phyloP scores from a whole-genome alignment of 2,113 vertebrate species.

The Rhinolophus ferrumequinum region DNA sequence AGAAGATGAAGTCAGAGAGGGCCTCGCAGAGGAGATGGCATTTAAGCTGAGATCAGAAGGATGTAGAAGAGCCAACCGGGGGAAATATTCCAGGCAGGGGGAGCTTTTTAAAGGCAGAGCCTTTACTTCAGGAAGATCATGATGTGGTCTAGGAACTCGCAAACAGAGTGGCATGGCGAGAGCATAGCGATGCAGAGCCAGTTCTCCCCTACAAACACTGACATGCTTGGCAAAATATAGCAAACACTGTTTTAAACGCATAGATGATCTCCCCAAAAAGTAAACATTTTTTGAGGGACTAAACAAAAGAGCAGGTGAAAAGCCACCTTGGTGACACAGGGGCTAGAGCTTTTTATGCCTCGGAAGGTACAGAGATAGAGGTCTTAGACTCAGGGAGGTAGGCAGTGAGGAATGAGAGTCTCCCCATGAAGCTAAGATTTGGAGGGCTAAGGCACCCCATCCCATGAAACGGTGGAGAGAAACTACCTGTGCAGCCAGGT shows the following conservation, averaged over 20 bases:
- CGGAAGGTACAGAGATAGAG: neutral
- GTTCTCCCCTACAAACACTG: neutral
- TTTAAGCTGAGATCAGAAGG: neutral
- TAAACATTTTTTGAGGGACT: no score
- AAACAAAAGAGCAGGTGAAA: neutral
- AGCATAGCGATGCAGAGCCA: no score
- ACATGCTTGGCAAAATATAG: neutral
- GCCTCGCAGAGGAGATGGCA: neutral
- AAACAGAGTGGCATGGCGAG: neutral
- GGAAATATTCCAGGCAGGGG: neutral
- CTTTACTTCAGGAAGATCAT: neutral
- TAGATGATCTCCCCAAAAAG: neutral
- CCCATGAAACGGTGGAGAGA: no score
- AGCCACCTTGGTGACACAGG: neutral
- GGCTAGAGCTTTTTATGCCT: neutral
- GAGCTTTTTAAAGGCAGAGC: neutral
- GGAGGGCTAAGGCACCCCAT: fast-evolving
- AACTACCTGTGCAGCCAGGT: neutral
- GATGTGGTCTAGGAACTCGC: neutral
- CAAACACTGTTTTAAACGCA: neutral
- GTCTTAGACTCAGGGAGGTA: neutral
- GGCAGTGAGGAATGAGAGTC: neutral
- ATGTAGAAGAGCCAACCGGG: neutral
- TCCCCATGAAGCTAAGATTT: neutral
- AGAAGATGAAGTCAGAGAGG: neutral